phyloP scores from a whole-genome alignment of 2,113 vertebrate genomes.

The Megalops atlanticus region DNA sequence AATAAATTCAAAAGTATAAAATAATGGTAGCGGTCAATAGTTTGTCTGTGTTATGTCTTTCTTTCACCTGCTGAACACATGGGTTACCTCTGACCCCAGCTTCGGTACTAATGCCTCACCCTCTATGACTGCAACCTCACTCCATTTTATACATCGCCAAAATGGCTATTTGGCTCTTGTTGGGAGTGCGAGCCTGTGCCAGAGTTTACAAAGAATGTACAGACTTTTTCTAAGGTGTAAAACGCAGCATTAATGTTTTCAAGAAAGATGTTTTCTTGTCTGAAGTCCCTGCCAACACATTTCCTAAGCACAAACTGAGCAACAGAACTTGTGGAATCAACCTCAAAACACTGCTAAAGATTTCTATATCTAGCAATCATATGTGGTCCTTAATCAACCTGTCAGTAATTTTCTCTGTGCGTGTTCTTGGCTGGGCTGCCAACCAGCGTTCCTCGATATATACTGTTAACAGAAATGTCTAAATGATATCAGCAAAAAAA shows the following conservation, averaged over 20 bases:
- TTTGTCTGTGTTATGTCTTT: background rate
- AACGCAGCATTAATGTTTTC: background rate
- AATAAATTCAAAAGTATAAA: slow-evolving; percentile 3
- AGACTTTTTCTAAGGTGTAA: background rate
- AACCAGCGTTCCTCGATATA: background rate
- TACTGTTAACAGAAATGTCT: no score
- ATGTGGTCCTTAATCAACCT: background rate
- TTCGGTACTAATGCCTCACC: background rate
- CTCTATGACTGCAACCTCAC: background rate
- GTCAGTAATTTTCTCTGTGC: background rate
- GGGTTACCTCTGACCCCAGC: background rate
- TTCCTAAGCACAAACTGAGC: background rate
- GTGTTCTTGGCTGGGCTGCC: background rate
- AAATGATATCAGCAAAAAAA: no score
- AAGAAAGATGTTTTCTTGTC: background rate
- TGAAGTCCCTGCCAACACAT: background rate
- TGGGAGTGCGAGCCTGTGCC: background rate
- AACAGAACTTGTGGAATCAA: background rate
- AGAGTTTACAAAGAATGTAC: slow-evolving; percentile 1
- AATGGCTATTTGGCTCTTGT: background rate
- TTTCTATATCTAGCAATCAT: background rate
- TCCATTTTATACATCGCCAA: background rate
- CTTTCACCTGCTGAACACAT: background rate
- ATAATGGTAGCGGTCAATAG: background rate
- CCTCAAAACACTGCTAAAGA: background rate